phyloP scores from a whole-genome alignment of 2,113 vertebrate species.

The Turnix velox region DNA sequence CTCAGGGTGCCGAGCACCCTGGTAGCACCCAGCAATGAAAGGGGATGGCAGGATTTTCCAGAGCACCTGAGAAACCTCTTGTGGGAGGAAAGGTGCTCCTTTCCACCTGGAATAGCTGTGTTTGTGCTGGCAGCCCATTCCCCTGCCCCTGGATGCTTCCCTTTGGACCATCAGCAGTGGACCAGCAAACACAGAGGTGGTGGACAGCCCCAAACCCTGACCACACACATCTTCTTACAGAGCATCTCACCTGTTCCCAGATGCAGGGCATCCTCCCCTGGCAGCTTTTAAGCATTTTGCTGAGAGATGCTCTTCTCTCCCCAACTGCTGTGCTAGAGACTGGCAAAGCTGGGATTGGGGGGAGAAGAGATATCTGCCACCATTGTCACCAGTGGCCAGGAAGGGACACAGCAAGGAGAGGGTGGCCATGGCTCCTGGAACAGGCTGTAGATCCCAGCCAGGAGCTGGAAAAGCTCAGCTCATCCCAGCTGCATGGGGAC shows the following conservation, averaged over 20 bases:
- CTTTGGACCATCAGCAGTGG: rapidly evolving
- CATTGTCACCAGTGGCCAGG: rapidly evolving
- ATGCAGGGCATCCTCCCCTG: not conserved
- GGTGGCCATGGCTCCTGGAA: rapidly evolving
- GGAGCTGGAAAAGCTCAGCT: not conserved
- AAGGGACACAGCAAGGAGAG: not conserved
- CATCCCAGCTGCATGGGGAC: rapidly evolving
- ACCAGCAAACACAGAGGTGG: not conserved
- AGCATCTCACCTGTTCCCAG: rapidly evolving
- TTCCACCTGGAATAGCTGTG: not conserved
- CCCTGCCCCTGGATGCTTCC: too few species aligned
- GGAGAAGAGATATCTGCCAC: not conserved
- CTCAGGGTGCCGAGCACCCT: not conserved
- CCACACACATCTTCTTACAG: not conserved
- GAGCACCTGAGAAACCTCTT: not conserved
- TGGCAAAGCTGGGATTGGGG: rapidly evolving
- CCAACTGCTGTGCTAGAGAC: rapidly evolving
- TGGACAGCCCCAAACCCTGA: not conserved
- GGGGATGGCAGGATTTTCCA: rapidly evolving
- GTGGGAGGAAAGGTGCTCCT: not conserved
- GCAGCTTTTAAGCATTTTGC: not conserved
- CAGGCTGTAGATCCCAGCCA: not conserved
- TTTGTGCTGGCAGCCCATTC: not conserved
- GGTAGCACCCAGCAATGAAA: rapidly evolving
- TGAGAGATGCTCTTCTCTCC: not conserved